These are phyloP conservation scores for Heliconius cydno DNA, from an alignment of 2,888 invertebrate species.

Conservation along the genomic window DNA sequence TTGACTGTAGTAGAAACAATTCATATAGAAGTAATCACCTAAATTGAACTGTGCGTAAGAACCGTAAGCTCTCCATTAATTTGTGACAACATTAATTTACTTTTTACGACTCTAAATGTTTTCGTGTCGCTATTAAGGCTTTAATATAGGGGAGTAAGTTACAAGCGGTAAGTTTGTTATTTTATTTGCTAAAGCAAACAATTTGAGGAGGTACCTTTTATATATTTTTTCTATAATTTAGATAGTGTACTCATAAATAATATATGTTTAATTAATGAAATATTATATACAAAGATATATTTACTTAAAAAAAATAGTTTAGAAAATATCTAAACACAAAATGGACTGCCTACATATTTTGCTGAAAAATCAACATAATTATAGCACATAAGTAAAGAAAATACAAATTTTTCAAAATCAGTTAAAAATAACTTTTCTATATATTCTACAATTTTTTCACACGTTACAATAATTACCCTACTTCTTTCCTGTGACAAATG, in stretches of 20 bases:
- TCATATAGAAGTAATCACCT: slow-evolving; percentile 54
- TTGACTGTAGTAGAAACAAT: slow-evolving; percentile 27
- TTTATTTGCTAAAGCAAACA: neutral
- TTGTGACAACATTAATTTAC: slow-evolving; percentile 69
- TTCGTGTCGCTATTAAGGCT: slow-evolving; percentile 64
- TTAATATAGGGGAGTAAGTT: slow-evolving; percentile 49
- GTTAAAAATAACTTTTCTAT: neutral
- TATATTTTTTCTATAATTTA: no score
- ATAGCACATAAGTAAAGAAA: no score
- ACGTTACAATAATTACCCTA: no score
- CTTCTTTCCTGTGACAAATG: neutral
- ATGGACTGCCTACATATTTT: no score
- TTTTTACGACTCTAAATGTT: slow-evolving; percentile 71
- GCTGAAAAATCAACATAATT: no score
- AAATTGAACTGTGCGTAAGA: slow-evolving; percentile 59
- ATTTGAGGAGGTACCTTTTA: neutral
- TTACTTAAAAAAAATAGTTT: no score
- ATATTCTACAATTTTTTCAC: neutral
- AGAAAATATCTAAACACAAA: no score
- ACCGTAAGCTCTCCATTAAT: slow-evolving; percentile 61
- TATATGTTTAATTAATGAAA: no score
- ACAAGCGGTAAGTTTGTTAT: slow-evolving; percentile 46
- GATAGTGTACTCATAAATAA: no score
- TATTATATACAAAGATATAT: no score
- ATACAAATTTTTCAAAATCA: no score